Percentiles rank a stretch among this genome's conserved stretches.
These are phyloP conservation scores for Drosophila arizonae DNA, from an alignment of 1,140 invertebrate species.

Conservation along the genomic window DNA sequence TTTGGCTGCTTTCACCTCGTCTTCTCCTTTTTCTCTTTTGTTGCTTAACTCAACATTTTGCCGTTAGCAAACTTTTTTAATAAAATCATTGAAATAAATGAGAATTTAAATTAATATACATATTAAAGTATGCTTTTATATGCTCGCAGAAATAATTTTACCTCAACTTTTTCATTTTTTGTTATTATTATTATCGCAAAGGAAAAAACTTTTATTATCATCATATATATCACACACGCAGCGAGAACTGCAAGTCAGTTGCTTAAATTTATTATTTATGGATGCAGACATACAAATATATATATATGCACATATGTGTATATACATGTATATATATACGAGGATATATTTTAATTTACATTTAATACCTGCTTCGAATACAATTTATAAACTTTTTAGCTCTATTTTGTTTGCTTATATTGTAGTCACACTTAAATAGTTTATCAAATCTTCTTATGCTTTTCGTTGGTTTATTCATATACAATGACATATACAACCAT, in stretches of 20 bases:
- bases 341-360: too few species aligned
- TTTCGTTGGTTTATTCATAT: too few species aligned
- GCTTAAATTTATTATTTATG: constrained; percentile 7
- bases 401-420: too few species aligned
- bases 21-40: background rate
- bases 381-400: too few species aligned
- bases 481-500: too few species aligned
- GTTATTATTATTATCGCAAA: constrained; percentile 21
- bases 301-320: background rate
- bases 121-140: constrained; percentile 32
- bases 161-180: constrained; percentile 31
- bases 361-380: too few species aligned
- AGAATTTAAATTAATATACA: constrained; percentile 58
- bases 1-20: constrained; percentile 34
- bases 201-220: constrained; percentile 67
- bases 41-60: constrained; percentile 55
- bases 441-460: too few species aligned
- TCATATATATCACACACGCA: constrained; percentile 34
- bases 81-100: constrained; percentile 79
- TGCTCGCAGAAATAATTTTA: constrained; percentile 60
- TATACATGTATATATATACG: too few species aligned
- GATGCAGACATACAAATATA: too few species aligned
- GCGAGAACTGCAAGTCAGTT: constrained; percentile 21
- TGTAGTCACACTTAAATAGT: too few species aligned
- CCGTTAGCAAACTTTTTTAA: constrained; percentile 69